Percentiles rank a stretch among this genome's conserved stretches.
Evolutionary conservation across 2,888 invertebrate genomes (phyloP).

Genomic region (Alviniconcha strummeri): DNA sequence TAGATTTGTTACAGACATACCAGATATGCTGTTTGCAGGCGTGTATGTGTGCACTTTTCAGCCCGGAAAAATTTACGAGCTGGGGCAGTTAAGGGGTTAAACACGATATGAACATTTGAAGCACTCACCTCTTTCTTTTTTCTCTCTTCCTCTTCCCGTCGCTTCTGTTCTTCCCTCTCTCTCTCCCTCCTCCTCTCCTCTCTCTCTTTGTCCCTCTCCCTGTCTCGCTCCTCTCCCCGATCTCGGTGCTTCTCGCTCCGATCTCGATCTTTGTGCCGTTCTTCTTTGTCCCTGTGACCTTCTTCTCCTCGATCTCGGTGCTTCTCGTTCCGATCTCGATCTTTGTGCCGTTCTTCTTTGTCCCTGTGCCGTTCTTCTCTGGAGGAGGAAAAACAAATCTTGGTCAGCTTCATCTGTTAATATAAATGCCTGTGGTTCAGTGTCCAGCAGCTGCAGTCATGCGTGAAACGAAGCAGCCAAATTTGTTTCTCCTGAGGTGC

Average conservation of each 20-base stretch:
- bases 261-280: slow-evolving; percentile 16
- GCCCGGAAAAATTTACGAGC: no score
- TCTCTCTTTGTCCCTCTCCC: not conserved
- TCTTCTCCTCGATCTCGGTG: slow-evolving; percentile 44
- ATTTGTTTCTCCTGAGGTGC: no score
- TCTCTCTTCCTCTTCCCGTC: slow-evolving; percentile 37
- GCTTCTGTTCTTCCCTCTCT: slow-evolving; percentile 27
- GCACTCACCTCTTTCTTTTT: slow-evolving; percentile 19
- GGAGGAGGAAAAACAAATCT: not conserved
- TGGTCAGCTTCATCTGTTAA: no score
- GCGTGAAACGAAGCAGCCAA: no score
- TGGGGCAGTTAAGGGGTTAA: no score
- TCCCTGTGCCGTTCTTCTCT: slow-evolving; percentile 18
- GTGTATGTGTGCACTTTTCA: no score
- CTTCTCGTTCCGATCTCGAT: slow-evolving; percentile 38
- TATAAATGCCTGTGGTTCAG: no score
- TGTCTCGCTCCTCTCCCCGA: slow-evolving; percentile 20
- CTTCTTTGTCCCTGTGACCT: slow-evolving; percentile 35
- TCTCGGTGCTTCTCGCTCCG: slow-evolving; percentile 26
- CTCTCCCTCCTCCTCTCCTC: slow-evolving; percentile 22
- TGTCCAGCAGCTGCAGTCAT: no score
- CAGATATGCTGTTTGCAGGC: no score
- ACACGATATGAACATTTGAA: no score
- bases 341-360: slow-evolving; percentile 24
- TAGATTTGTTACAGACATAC: no score